Evolutionary conservation across 2,113 vertebrate genomes (phyloP), one percentile per base, ranked within the genome.

Genomic region (Ciconia stormi): DNA sequence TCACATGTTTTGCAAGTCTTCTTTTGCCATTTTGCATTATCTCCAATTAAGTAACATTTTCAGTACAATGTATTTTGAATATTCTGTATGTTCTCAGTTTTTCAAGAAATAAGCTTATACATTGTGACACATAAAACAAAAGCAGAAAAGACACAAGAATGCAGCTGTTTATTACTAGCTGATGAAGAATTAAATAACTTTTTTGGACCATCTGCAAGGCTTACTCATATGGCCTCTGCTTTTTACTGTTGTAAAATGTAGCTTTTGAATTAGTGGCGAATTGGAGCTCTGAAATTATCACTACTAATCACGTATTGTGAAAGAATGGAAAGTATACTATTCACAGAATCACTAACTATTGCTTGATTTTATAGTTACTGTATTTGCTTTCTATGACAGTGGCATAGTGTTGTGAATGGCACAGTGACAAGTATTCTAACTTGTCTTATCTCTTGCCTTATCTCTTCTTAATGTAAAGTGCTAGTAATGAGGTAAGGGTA

Each of bases 181-280:
- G 94, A 93, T 97, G 93, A 93, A 97, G 96, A 97, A 95, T 97
- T 95, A 96, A 92, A 95, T 95, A 97, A 97, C 93, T 96, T 97
- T 96, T 95, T 88, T 85, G 61, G 91, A 95, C 96, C 96, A 97
- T 97, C 97, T 97, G 96, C 95, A 91, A 94, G 85, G 87, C 97
- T 97, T 97, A 96, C 96, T 97, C 94, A 95, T 95, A 61, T 95
- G 95, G 96, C 95, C 97, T 87, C 78, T 97, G 95, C 93, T 95
- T 97, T 95, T 95, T 97, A 61, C 89, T 97, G 81, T 95, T 2
- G 1, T 85, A 89, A 96, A 97, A 95, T 94, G 91, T 97, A 95
- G 96, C 97, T 95, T 97, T 97, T 97, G 94, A 95, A 94, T 96
- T 95, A 94, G 91, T 94, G 84, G 84, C 0, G 89, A 91, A 97